These are phyloP conservation scores for Astyanax mexicanus DNA, from an alignment of 2,797 vertebrate species.

Conservation along the genomic window DNA sequence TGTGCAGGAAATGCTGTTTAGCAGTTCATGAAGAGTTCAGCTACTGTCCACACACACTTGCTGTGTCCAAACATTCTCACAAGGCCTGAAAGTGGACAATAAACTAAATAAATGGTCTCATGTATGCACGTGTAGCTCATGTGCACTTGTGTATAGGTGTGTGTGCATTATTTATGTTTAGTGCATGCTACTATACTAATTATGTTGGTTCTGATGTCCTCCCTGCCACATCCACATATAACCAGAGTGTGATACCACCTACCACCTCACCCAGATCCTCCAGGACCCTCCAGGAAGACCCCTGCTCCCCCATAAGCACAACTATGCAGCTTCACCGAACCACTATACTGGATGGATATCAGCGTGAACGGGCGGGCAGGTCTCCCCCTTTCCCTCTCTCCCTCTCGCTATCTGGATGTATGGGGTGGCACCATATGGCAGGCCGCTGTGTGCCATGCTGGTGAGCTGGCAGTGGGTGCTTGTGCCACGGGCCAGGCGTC, in stretches of 20 bases:
- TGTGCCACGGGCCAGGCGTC: constrained; percentile 84
- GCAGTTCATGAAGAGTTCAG: constrained; percentile 29
- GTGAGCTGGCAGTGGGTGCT: constrained; percentile 79
- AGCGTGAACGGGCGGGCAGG: constrained; percentile 61
- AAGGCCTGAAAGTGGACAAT: background rate
- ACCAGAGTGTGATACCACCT: background rate
- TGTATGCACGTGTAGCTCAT: background rate
- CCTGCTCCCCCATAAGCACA: constrained; percentile 12
- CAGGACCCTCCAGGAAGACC: background rate
- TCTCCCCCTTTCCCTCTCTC: constrained; percentile 70
- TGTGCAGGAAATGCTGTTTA: constrained; percentile 47
- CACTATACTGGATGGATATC: constrained; percentile 40
- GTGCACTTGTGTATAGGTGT: background rate
- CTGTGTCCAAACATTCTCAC: background rate
- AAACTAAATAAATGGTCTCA: background rate
- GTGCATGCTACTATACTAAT: background rate
- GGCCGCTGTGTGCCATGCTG: constrained; percentile 83
- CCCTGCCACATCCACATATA: background rate
- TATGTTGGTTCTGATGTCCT: constrained; percentile 46
- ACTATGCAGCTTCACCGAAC: constrained; percentile 23
- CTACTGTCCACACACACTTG: background rate
- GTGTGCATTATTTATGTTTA: background rate
- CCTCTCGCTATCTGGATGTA: constrained; percentile 74
- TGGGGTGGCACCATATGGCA: constrained; percentile 85
- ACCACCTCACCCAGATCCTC: background rate